These are phyloP conservation scores for Leptobrachium leishanense DNA, from an alignment of 2,113 vertebrate genomes.

Conservation along the genomic window DNA sequence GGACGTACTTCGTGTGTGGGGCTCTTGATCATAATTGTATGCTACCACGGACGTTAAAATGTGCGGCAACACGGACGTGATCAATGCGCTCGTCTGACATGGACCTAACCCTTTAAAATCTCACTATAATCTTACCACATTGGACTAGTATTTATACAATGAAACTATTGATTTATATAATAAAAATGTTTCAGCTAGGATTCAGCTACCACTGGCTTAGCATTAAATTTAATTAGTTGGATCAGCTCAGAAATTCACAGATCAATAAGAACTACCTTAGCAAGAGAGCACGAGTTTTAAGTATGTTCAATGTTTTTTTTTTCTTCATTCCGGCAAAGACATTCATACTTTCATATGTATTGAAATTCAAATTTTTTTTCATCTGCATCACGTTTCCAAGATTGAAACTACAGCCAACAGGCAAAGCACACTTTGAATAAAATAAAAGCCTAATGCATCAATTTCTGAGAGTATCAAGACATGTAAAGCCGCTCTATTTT, in stretches of 20 bases:
- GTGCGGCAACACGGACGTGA: too few species aligned
- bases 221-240: constrained; percentile 41
- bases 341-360: constrained; percentile 8
- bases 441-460: constrained; percentile 11
- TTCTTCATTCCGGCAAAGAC: constrained; percentile 22
- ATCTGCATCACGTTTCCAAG: background rate
- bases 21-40: too few species aligned
- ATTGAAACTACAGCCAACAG: too few species aligned
- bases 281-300: constrained; percentile 17
- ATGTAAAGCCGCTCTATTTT: too few species aligned
- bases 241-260: constrained; percentile 30
- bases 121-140: too few species aligned
- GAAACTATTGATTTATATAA: constrained; percentile 46
- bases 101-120: too few species aligned
- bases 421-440: too few species aligned
- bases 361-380: background rate
- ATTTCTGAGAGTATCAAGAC: background rate
- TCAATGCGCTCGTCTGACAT: too few species aligned
- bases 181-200: constrained; percentile 36
- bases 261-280: constrained; percentile 42
- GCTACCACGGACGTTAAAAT: too few species aligned
- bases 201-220: constrained; percentile 32
- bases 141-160: constrained; percentile 22
- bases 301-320: constrained; percentile 20
- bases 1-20: too few species aligned